Percentiles rank a stretch among this genome's conserved stretches.
Conservation (phyloP, 37 sponge, comb jelly and placozoan genomes). For the Ephydatia muelleri region DNA sequence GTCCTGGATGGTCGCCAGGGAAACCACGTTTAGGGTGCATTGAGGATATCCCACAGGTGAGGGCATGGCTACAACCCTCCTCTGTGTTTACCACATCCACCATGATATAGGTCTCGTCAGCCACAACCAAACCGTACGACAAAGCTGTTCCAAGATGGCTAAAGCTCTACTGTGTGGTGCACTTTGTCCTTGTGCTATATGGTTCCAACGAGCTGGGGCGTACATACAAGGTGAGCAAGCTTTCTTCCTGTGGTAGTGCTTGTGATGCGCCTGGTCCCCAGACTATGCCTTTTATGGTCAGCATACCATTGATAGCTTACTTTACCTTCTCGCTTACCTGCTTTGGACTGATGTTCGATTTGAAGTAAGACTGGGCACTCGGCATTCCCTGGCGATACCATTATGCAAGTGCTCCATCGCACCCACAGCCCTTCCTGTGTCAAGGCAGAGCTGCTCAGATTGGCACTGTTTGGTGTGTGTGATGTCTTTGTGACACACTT, state of each 20-base stretch:
- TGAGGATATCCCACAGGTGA: slow-evolving; percentile 32
- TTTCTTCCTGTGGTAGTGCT: neutral
- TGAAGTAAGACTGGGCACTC: slow-evolving; percentile 10
- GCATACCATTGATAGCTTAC: slow-evolving; percentile 18
- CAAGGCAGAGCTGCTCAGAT: neutral
- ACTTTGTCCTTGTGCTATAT: slow-evolving; percentile 54
- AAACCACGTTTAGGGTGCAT: slow-evolving; percentile 72
- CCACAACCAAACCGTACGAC: slow-evolving; percentile 43
- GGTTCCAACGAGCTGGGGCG: slow-evolving; percentile 31
- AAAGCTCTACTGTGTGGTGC: slow-evolving; percentile 56
- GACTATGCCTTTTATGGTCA: slow-evolving; percentile 29
- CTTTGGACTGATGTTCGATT: slow-evolving; percentile 79
- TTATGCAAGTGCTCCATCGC: neutral
- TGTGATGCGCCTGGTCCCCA: neutral
- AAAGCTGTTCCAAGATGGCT: slow-evolving; percentile 49
- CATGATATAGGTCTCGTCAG: slow-evolving; percentile 26
- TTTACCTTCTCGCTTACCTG: slow-evolving; percentile 60
- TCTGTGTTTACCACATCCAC: neutral
- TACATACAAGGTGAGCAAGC: slow-evolving; percentile 6
- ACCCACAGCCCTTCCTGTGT: neutral
- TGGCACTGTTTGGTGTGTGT: neutral
- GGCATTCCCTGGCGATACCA: neutral
- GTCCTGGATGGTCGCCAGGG: slow-evolving; percentile 94
- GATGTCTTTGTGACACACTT: neutral
- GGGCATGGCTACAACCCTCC: neutral